Percentiles rank a stretch among this genome's conserved stretches.
Evolutionary conservation across 2,888 invertebrate species (phyloP).

Genomic region (Scaptomyza tumidula): DNA sequence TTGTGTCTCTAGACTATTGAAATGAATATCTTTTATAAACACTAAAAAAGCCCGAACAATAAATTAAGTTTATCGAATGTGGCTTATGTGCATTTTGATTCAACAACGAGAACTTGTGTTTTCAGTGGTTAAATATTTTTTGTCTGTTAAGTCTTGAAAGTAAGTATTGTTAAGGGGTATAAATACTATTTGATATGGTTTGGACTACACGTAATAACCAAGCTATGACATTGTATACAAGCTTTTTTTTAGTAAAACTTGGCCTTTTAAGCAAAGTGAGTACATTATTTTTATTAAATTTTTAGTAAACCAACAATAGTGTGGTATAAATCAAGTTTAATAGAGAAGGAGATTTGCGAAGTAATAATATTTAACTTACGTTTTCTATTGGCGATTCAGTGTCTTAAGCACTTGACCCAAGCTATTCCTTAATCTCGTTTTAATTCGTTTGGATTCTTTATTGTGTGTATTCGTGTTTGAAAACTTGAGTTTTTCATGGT

Average conservation of each 20-base stretch:
- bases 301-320: background rate
- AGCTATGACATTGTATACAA: background rate
- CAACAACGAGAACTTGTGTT: slow-evolving; percentile 40
- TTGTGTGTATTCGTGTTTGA: slow-evolving; percentile 25
- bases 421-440: slow-evolving; percentile 1
- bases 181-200: too few relatives aligned
- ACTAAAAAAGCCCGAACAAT: slow-evolving; percentile 67
- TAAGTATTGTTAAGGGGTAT: slow-evolving; percentile 2
- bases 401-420: slow-evolving; percentile 10
- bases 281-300: background rate
- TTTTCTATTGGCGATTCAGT: background rate
- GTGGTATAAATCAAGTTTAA: background rate
- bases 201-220: background rate
- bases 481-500: slow-evolving; percentile 69
- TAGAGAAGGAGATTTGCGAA: too few relatives aligned
- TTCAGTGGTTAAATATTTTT: slow-evolving; percentile 4
- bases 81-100: slow-evolving; percentile 32
- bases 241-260: background rate
- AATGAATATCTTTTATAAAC: slow-evolving; percentile 63
- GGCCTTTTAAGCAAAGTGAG: background rate
- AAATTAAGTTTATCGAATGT: slow-evolving; percentile 74
- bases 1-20: slow-evolving; percentile 66
- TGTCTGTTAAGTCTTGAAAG: background rate
- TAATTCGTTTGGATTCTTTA: slow-evolving; percentile 32
- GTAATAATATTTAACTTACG: slow-evolving; percentile 7